Conservation (phyloP, 1,140 invertebrate species). For the Diorhabda carinulata region DNA sequence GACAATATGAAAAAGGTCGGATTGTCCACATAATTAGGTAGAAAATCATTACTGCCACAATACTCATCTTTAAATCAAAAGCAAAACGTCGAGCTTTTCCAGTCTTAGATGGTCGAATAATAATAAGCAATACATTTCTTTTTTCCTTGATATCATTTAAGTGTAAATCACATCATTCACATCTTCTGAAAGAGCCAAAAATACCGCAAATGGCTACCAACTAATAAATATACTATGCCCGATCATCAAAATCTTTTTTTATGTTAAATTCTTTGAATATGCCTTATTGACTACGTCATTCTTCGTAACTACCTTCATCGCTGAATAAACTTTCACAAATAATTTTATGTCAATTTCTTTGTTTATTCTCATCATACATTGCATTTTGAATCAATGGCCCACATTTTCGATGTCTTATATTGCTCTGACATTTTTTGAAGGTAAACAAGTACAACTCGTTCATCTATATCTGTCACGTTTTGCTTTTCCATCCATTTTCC, state of each 20-base stretch:
- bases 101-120: no score
- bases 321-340: not conserved
- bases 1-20: no score
- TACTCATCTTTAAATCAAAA: not conserved
- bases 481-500: constrained; percentile 12
- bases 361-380: not conserved
- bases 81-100: not conserved
- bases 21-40: no score
- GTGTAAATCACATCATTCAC: not conserved
- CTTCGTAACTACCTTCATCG: not conserved
- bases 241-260: not conserved
- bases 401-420: constrained; percentile 9
- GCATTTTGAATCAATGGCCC: constrained; percentile 8
- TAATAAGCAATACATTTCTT: no score
- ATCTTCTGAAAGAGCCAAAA: not conserved
- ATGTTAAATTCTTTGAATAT: not conserved
- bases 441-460: constrained; percentile 18
- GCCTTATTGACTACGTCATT: not conserved
- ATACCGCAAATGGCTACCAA: not conserved
- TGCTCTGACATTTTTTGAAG: constrained; percentile 17
- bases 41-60: no score
- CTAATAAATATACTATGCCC: not conserved
- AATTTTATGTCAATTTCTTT: not conserved
- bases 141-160: not conserved
- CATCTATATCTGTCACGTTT: constrained; percentile 17